phyloP scores from a whole-genome alignment of 2,797 vertebrate species.

The Novumbra hubbsi region DNA sequence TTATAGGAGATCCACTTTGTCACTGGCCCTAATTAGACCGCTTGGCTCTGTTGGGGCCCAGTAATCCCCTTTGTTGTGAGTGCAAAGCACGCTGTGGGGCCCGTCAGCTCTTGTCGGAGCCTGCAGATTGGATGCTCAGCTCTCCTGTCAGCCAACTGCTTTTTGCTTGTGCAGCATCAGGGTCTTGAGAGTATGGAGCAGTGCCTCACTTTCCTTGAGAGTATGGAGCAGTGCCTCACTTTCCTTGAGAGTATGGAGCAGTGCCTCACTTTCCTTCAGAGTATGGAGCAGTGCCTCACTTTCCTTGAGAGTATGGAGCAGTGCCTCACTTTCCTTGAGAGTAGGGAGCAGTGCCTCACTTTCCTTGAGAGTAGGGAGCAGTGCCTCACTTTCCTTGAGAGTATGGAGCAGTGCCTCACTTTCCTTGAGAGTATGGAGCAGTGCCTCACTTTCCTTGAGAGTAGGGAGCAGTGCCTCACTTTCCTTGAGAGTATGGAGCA shows the following conservation, averaged over 20 bases:
- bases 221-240: constrained; percentile 29
- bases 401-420: constrained; percentile 29
- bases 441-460: constrained; percentile 30
- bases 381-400: constrained; percentile 30
- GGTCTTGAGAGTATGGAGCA: constrained; percentile 25
- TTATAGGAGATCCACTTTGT: background rate
- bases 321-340: constrained; percentile 30
- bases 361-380: constrained; percentile 27
- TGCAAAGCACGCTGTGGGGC: constrained; percentile 6
- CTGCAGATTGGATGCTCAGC: constrained; percentile 42
- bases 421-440: constrained; percentile 27
- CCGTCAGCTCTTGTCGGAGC: constrained; percentile 38
- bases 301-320: constrained; percentile 27
- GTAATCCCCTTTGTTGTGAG: background rate
- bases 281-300: constrained; percentile 29
- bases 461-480: constrained; percentile 29
- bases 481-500: constrained; percentile 27
- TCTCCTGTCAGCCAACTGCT: constrained; percentile 35
- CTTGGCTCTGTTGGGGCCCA: constrained; percentile 15
- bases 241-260: constrained; percentile 27
- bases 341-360: constrained; percentile 29
- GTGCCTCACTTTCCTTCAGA: constrained; percentile 30
- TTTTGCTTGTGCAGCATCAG: constrained; percentile 12
- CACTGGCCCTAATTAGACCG: constrained; percentile 29
- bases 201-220: constrained; percentile 37